phyloP scores from a whole-genome alignment of 2,888 invertebrate species.

The Eubasilissa splendida region DNA sequence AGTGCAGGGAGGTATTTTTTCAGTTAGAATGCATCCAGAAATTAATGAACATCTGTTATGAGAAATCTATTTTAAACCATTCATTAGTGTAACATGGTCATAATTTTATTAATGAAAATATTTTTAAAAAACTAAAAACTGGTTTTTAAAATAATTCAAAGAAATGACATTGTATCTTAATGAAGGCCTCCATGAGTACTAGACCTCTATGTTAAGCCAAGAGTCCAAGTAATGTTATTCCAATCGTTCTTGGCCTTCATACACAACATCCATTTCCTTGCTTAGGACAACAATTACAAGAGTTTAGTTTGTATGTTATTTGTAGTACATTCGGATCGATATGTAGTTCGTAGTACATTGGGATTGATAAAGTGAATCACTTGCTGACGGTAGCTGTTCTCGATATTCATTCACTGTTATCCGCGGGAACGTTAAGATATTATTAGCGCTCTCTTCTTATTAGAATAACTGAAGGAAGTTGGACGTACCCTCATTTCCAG shows the following conservation, averaged over 20 bases:
- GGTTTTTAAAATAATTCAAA: conserved; percentile 22
- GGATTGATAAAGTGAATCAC: conserved; percentile 41
- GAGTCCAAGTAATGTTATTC: conserved; percentile 9
- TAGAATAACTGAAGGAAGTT: too few species aligned
- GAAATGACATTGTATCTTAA: not conserved
- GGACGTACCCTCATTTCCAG: too few species aligned
- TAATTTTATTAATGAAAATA: too few species aligned
- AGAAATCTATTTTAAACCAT: too few species aligned
- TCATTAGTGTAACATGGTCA: too few species aligned
- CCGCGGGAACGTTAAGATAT: not conserved
- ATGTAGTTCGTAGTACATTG: too few species aligned
- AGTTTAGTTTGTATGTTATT: too few species aligned
- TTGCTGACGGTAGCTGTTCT: conserved; percentile 47
- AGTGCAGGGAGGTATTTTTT: too few species aligned
- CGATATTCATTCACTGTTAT: conserved; percentile 48
- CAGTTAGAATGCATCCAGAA: too few species aligned
- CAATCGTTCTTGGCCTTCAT: conserved; percentile 15
- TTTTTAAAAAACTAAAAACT: not conserved
- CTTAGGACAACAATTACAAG: not conserved
- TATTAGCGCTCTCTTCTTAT: too few species aligned
- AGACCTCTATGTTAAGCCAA: not conserved
- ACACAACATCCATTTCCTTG: not conserved
- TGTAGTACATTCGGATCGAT: too few species aligned
- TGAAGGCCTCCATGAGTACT: conserved; percentile 10
- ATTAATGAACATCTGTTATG: too few species aligned